Evolutionary conservation across 1,140 invertebrate genomes (phyloP).

Genomic region (Drosophila eugracilis): DNA sequence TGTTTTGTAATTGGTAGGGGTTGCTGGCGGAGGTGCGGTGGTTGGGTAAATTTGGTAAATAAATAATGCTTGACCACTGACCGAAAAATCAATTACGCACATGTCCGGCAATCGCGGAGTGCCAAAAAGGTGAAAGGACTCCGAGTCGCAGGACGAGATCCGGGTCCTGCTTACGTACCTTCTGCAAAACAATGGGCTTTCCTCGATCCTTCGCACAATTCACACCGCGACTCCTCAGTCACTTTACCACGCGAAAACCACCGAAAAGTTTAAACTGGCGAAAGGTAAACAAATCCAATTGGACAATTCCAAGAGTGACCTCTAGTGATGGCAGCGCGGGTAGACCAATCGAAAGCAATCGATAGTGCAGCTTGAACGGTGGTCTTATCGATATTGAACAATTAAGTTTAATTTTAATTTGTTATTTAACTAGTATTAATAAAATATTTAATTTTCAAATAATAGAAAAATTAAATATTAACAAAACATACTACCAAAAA

Average conservation of each 20-base stretch:
- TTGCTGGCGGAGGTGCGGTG: too few relatives aligned
- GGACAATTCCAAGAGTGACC: conserved; percentile 46
- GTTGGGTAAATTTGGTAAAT: neutral
- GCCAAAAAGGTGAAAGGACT: too few relatives aligned
- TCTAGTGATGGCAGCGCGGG: conserved; percentile 40
- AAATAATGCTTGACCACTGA: conserved; percentile 19
- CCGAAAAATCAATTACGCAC: conserved; percentile 39
- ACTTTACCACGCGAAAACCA: conserved; percentile 18
- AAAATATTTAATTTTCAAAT: too few relatives aligned
- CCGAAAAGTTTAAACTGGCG: conserved; percentile 23
- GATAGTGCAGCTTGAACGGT: conserved; percentile 4
- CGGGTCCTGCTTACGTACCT: conserved; percentile 10
- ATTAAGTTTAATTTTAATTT: neutral
- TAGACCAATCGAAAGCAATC: conserved; percentile 1
- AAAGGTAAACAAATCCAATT: conserved; percentile 58
- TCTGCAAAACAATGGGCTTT: neutral
- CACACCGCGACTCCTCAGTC: conserved; percentile 3
- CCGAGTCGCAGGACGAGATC: neutral
- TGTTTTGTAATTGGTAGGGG: too few relatives aligned
- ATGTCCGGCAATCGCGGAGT: conserved; percentile 23
- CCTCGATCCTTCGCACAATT: conserved; percentile 18
- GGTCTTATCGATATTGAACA: neutral
- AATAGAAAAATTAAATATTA: too few relatives aligned
- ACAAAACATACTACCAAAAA: too few relatives aligned
- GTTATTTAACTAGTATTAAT: too few relatives aligned